phyloP scores from a whole-genome alignment of 2,113 vertebrate species.

The Hydrochoerus hydrochaeris region DNA sequence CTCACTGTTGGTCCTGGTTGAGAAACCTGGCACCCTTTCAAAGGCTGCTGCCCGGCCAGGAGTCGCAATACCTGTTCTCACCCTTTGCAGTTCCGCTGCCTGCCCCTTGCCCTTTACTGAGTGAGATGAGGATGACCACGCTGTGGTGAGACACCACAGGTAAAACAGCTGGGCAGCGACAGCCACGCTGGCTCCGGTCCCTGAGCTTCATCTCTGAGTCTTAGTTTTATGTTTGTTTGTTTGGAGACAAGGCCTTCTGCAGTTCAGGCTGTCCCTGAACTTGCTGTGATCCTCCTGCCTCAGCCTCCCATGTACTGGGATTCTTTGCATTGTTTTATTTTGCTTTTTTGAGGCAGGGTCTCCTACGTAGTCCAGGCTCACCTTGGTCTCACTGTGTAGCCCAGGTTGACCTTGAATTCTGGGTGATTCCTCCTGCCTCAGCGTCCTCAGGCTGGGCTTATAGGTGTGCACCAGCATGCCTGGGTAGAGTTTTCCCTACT shows the following conservation, averaged over 20 bases:
- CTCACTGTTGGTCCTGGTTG: not conserved
- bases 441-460: not conserved
- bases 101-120: too few species aligned
- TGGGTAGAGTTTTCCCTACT: not conserved
- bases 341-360: not conserved
- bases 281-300: not conserved
- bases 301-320: not conserved
- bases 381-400: not conserved
- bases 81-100: too few species aligned
- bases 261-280: not conserved
- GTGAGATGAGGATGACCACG: too few species aligned
- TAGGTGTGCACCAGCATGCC: not conserved
- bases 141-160: too few species aligned
- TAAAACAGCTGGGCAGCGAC: not conserved
- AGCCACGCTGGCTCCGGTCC: not conserved
- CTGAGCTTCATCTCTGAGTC: not conserved
- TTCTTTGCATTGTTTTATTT: not conserved
- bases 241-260: not conserved
- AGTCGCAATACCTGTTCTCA: not conserved
- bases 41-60: not conserved
- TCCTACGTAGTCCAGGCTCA: not conserved
- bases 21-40: slow-evolving; percentile 8
- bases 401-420: not conserved
- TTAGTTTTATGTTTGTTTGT: not conserved
- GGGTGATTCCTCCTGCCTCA: not conserved